These are phyloP conservation scores for Zaprionus ornatus DNA, from an alignment of 1,140 invertebrate genomes.

Conservation along the genomic window DNA sequence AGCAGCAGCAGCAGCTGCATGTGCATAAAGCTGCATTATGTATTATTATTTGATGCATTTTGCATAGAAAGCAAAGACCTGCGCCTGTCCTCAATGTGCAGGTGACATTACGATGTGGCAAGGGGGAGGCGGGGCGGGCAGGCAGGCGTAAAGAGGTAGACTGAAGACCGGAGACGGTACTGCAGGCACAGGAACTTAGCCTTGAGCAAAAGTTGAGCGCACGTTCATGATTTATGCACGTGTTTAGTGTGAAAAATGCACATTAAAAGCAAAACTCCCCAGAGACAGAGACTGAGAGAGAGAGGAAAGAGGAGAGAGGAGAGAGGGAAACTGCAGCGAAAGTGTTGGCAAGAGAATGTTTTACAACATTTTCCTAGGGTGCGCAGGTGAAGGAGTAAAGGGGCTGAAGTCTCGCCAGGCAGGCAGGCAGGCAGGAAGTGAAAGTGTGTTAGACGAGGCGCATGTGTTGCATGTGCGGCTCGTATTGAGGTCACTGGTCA, in stretches of 20 bases:
- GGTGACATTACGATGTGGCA: constrained; percentile 56
- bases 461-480: constrained; percentile 26
- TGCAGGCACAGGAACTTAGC: constrained; percentile 53
- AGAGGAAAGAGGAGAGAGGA: background rate
- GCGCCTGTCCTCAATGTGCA: constrained; percentile 53
- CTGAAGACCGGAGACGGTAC: constrained; percentile 13
- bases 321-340: constrained; percentile 45
- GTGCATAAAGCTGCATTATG: constrained; percentile 55
- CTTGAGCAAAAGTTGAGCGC: constrained; percentile 73
- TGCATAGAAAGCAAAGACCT: constrained; percentile 28
- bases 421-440: constrained; percentile 56
- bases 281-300: background rate
- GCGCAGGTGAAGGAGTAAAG: background rate
- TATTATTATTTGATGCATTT: constrained; percentile 71
- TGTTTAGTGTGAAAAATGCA: constrained; percentile 79
- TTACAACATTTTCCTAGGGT: constrained; percentile 21
- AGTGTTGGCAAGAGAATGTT: constrained; percentile 64
- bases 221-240: constrained; percentile 75
- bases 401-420: constrained; percentile 11
- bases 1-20: constrained; percentile 41
- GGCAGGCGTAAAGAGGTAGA: background rate
- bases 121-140: background rate
- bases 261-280: constrained; percentile 69
- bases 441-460: constrained; percentile 62
- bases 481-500: constrained; percentile 78